Percentiles rank a stretch among this genome's conserved stretches.
Conservation (phyloP, 2,888 invertebrate species). For the Hylaea fasciaria region DNA sequence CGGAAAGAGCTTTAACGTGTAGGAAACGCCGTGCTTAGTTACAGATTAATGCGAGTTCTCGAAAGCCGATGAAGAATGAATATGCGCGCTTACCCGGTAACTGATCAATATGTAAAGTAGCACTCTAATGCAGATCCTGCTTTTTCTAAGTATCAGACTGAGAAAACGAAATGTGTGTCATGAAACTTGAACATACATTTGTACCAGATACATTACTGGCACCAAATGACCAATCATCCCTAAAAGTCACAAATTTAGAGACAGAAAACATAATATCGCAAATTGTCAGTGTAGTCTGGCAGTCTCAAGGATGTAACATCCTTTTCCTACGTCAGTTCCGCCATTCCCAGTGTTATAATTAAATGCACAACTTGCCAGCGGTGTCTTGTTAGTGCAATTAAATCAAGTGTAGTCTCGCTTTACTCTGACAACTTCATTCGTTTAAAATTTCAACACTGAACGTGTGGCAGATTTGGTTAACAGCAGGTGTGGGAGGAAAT, state of each 20-base stretch:
- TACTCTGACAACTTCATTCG: constrained; percentile 50
- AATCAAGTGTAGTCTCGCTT: constrained; percentile 53
- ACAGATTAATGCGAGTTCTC: constrained; percentile 59
- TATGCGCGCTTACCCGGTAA: constrained; percentile 36
- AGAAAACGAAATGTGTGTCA: neutral
- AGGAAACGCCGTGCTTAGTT: constrained; percentile 57
- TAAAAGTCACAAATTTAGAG: neutral
- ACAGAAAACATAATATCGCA: constrained; percentile 1
- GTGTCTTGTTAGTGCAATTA: constrained; percentile 69
- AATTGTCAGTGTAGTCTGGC: neutral
- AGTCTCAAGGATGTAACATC: constrained; percentile 33
- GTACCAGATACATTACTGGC: too few species aligned
- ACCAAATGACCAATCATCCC: neutral
- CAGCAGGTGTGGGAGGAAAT: constrained; percentile 12
- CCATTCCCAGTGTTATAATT: constrained; percentile 56
- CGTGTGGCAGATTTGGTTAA: constrained; percentile 42
- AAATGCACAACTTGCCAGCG: constrained; percentile 58
- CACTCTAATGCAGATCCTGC: constrained; percentile 37
- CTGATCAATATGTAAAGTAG: constrained; percentile 38
- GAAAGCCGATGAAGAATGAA: constrained; percentile 41
- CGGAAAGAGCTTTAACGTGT: constrained; percentile 68
- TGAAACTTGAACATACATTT: neutral
- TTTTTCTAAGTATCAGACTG: constrained; percentile 16
- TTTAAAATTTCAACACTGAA: constrained; percentile 47
- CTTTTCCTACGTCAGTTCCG: constrained; percentile 47